Evolutionary conservation across 2,113 vertebrate species (phyloP).

Genomic region (Zosterops borbonicus): DNA sequence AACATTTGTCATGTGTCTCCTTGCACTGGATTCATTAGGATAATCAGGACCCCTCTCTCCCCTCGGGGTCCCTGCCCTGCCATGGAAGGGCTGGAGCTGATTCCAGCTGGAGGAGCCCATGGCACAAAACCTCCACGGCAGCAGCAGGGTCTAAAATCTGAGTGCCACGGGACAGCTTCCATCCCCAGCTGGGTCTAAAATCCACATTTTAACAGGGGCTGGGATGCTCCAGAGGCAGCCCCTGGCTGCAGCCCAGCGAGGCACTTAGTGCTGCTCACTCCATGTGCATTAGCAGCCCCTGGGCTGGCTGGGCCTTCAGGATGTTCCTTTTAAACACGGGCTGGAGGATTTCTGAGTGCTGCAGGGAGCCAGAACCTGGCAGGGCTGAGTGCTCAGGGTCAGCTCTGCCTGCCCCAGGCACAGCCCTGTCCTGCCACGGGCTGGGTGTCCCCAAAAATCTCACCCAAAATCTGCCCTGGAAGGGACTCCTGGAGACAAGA

Average conservation of each 20-base stretch:
- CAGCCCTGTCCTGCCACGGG: not conserved
- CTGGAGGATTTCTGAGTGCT: fast-evolving
- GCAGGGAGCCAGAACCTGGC: fast-evolving
- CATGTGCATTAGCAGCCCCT: not conserved
- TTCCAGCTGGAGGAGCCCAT: not conserved
- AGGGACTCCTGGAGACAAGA: not conserved
- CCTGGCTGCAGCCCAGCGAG: not conserved
- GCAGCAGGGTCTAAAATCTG: not conserved
- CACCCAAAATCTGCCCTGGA: not conserved
- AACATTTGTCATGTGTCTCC: fast-evolving
- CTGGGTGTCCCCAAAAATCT: fast-evolving
- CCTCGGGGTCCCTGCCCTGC: not conserved
- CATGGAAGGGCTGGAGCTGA: not conserved
- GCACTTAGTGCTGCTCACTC: not conserved
- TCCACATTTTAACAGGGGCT: fast-evolving
- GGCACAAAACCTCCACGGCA: not conserved
- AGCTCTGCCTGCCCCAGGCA: fast-evolving
- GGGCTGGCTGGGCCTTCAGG: fast-evolving
- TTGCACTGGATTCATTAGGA: not conserved
- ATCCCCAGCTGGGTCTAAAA: not conserved
- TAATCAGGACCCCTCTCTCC: not conserved
- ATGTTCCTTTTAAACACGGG: fast-evolving
- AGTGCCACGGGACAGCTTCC: fast-evolving
- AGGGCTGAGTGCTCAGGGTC: fast-evolving
- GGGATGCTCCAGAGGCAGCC: not conserved